phyloP scores from a whole-genome alignment of 2,888 invertebrate genomes.

The Napeogenes sylphis region DNA sequence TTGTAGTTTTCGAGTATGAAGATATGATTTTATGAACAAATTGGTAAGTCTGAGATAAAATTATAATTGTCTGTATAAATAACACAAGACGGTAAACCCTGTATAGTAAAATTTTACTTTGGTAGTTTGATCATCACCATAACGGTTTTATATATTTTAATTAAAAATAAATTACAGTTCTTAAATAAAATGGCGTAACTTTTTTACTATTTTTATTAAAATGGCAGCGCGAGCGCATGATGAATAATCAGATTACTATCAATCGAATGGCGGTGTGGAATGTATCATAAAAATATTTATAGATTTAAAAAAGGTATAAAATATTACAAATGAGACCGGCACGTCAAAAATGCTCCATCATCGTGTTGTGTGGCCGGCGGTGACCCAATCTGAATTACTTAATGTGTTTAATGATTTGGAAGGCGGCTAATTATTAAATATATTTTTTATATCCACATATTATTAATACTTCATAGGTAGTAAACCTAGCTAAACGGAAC shows the following conservation, averaged over 20 bases:
- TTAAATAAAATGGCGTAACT: slow-evolving; percentile 22
- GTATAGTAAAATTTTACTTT: background rate
- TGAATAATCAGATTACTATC: slow-evolving; percentile 50
- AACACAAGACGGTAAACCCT: background rate
- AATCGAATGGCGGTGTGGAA: slow-evolving; percentile 46
- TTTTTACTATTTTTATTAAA: slow-evolving; percentile 26
- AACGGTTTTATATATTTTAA: background rate
- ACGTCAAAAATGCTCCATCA: slow-evolving; percentile 56
- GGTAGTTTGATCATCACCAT: background rate
- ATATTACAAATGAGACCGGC: slow-evolving; percentile 51
- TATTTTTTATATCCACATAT: background rate
- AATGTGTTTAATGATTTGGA: slow-evolving; percentile 54
- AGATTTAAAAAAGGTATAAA: slow-evolving; percentile 53
- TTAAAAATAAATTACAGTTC: slow-evolving; percentile 8
- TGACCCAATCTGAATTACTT: slow-evolving; percentile 46
- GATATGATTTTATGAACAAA: slow-evolving; percentile 65
- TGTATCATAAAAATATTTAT: slow-evolving; percentile 59
- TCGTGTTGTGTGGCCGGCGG: slow-evolving; percentile 55
- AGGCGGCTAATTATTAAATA: slow-evolving; percentile 24
- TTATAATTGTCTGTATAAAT: background rate
- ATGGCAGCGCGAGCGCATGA: slow-evolving; percentile 25
- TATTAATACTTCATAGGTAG: too few relatives aligned
- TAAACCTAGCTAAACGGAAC: too few relatives aligned
- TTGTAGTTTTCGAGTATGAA: slow-evolving; percentile 53
- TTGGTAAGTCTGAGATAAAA: slow-evolving; percentile 44